phyloP scores from a whole-genome alignment of 2,888 invertebrate species.

The Lasioglossum vierecki region DNA sequence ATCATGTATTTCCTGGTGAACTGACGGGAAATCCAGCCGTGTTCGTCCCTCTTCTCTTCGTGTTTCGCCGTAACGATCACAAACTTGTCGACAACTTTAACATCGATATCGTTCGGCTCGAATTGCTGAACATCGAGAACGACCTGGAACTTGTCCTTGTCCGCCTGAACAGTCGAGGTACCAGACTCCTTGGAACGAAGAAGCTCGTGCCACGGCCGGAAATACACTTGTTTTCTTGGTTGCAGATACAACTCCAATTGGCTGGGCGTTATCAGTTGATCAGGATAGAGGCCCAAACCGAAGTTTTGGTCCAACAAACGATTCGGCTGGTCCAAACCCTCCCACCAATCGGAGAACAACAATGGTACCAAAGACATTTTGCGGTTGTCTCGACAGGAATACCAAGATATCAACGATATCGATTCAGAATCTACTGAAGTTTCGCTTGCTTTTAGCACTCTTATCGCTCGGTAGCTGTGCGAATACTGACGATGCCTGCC shows the following conservation, averaged over 20 bases:
- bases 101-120: slow-evolving; percentile 89
- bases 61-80: slow-evolving; percentile 91
- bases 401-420: neutral
- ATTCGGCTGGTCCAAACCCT: slow-evolving; percentile 89
- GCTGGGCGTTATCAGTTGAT: slow-evolving; percentile 86
- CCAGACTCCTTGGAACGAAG: slow-evolving; percentile 87
- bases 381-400: neutral
- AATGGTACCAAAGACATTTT: slow-evolving; percentile 92
- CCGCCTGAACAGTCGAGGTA: slow-evolving; percentile 89
- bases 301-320: slow-evolving; percentile 92
- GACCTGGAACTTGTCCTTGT: slow-evolving; percentile 89
- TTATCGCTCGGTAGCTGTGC: slow-evolving; percentile 22
- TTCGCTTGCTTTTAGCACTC: neutral
- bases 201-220: slow-evolving; percentile 89
- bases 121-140: slow-evolving; percentile 92
- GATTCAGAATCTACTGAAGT: neutral
- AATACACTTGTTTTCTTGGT: slow-evolving; percentile 86
- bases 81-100: slow-evolving; percentile 89
- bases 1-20: slow-evolving; percentile 84
- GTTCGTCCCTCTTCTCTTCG: slow-evolving; percentile 93
- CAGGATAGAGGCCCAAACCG: slow-evolving; percentile 89
- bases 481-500: slow-evolving; percentile 10
- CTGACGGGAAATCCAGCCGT: slow-evolving; percentile 85
- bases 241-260: slow-evolving; percentile 87
- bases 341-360: slow-evolving; percentile 94